Evolutionary conservation across 2,797 vertebrate species (phyloP).

Genomic region (Dipus sagitta): DNA sequence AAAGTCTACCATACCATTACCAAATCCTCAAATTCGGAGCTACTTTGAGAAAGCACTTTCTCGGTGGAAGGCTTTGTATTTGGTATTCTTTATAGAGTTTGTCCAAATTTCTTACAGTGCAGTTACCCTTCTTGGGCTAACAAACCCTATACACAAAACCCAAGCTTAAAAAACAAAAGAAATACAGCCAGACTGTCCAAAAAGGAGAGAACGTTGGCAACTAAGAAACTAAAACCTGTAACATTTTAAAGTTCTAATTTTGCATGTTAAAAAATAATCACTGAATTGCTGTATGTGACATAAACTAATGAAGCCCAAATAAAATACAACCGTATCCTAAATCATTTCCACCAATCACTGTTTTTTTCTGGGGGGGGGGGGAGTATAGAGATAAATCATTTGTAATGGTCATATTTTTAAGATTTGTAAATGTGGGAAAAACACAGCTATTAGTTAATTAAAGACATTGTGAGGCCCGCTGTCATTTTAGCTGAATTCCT

Average conservation of each 20-base stretch:
- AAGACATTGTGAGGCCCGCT: too few species aligned
- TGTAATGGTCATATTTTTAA: conserved; percentile 23
- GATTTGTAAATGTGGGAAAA: neutral
- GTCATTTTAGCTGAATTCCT: too few species aligned
- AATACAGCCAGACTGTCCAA: neutral
- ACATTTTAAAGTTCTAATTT: conserved; percentile 47
- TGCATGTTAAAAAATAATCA: conserved; percentile 9
- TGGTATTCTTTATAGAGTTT: conserved; percentile 3
- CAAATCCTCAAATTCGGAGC: conserved; percentile 22
- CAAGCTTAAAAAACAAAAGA: conserved; percentile 3
- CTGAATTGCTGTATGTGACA: neutral
- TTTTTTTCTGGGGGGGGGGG: neutral
- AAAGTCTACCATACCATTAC: neutral
- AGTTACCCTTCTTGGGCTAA: neutral
- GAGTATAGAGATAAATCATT: neutral
- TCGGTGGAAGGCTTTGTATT: neutral
- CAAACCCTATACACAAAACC: neutral
- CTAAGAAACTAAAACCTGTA: neutral
- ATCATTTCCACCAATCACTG: neutral
- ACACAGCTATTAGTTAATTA: neutral
- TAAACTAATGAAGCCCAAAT: conserved; percentile 7
- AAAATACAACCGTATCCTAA: conserved; percentile 48
- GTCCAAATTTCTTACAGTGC: conserved; percentile 6
- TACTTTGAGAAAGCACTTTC: neutral
- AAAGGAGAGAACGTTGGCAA: neutral